phyloP scores from a whole-genome alignment of 2,797 vertebrate genomes.

The Anguilla marmorata region DNA sequence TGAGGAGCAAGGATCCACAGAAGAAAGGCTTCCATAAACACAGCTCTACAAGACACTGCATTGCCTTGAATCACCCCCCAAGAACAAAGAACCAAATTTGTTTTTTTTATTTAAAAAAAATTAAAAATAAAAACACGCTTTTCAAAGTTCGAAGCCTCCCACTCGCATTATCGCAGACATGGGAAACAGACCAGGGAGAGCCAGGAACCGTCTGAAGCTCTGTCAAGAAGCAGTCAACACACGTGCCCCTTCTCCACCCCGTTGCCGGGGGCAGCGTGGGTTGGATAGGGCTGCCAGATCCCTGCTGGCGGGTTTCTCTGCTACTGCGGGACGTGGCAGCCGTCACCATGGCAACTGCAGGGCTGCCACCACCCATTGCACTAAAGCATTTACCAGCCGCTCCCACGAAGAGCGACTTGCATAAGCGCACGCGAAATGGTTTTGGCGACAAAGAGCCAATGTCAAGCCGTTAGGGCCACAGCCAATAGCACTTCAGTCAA shows the following conservation, averaged over 20 bases:
- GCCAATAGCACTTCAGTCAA: not conserved
- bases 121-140: not conserved
- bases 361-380: not conserved
- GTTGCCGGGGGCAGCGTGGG: not conserved
- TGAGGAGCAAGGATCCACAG: not conserved
- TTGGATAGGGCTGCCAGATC: not conserved
- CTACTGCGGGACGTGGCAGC: not conserved
- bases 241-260: too few species aligned
- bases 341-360: not conserved
- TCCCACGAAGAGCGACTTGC: not conserved
- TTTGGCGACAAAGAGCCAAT: not conserved
- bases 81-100: not conserved
- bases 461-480: not conserved
- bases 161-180: not conserved
- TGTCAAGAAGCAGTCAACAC: not conserved
- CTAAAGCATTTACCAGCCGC: not conserved
- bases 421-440: not conserved
- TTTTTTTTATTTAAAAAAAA: too few species aligned
- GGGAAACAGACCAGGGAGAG: not conserved
- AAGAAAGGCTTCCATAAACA: not conserved
- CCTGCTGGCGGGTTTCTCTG: not conserved
- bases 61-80: not conserved
- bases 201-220: not conserved
- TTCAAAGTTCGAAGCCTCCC: not conserved
- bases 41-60: not conserved